These are phyloP conservation scores for Zhuqinia jingwanae DNA, from an alignment of 2,888 invertebrate genomes.

Conservation along the genomic window DNA sequence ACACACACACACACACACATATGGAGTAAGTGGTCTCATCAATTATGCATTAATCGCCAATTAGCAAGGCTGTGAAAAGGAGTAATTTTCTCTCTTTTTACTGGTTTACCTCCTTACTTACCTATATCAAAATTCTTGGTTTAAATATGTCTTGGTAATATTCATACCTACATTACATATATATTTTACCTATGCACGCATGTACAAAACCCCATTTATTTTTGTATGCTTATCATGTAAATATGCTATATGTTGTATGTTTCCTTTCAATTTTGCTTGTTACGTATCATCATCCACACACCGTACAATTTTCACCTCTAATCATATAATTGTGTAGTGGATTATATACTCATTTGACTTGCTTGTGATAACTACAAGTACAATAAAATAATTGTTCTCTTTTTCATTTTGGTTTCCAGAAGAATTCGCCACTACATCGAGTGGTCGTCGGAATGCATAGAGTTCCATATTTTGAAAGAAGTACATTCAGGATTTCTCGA, in stretches of 20 bases:
- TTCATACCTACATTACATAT: too few species aligned
- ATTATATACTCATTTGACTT: too few species aligned
- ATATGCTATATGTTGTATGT: too few species aligned
- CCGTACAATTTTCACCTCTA: too few species aligned
- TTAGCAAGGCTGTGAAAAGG: constrained; percentile 60
- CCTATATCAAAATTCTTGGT: background rate
- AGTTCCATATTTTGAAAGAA: constrained; percentile 87
- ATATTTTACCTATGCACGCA: background rate
- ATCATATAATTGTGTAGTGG: too few species aligned
- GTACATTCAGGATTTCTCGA: constrained; percentile 88
- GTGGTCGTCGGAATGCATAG: constrained; percentile 88
- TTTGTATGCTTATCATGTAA: too few species aligned
- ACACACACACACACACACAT: constrained; percentile 12
- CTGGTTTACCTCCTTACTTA: background rate
- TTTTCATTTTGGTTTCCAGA: constrained; percentile 78
- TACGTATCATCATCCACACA: too few species aligned
- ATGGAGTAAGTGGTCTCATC: constrained; percentile 52
- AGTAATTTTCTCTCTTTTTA: constrained; percentile 53
- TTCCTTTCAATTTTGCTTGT: too few species aligned
- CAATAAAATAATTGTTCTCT: background rate
- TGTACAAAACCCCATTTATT: too few species aligned
- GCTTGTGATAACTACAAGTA: background rate
- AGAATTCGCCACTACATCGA: constrained; percentile 88
- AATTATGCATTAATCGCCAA: constrained; percentile 71
- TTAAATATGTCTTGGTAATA: too few species aligned